Base-by-base conservation (phyloP, 1,140 invertebrate species). In the Bathynomus jamesi region DNA sequence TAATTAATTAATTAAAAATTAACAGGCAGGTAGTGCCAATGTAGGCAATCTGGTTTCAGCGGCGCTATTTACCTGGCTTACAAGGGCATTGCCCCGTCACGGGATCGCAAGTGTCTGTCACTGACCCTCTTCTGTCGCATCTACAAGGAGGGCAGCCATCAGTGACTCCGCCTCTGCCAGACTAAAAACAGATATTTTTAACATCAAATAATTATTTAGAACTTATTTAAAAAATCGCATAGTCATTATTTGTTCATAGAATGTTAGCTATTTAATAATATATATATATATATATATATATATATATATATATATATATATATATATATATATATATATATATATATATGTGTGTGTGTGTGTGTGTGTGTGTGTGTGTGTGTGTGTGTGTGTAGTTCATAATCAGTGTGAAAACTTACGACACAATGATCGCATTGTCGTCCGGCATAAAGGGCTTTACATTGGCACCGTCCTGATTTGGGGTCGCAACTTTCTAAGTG, bases 401-500 rank as follows among this genome's bases (percentile, higher is more conserved):
- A 27, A 63, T 25, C 17, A 27, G 27, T 63, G 28, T 32, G 31
- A 79, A 21, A 79, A 81, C 83, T 85, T 81, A 92, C 90, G 84
- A 89, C 86, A 82, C 96, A 99, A 24, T 84, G 81, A 79, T 96
- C 89, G 82, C 97, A 99, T 31, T 89, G 87, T 72, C 87, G 84
- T n/a, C 96, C 96, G 2, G 87, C 85, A 79, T 91, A 95, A 69
- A 89, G 88, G 0, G 87, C 83, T 61, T 88, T 89, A 81, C 97
- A 99, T 53, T 87, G 85, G 82, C 97, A 99, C 79, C 95, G 89
- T 0, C 97, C 97, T 24, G 88, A 91, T 11, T 87, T 86, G 61
- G 89, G 87, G 81, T 98, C 90, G 84, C 97, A 99, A 60, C 84
- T 83, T 17, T 85, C 85, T 3, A 27, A 69, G 73, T 87, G 81